phyloP scores from a whole-genome alignment of 2,797 vertebrate species.

The Sciurus carolinensis region DNA sequence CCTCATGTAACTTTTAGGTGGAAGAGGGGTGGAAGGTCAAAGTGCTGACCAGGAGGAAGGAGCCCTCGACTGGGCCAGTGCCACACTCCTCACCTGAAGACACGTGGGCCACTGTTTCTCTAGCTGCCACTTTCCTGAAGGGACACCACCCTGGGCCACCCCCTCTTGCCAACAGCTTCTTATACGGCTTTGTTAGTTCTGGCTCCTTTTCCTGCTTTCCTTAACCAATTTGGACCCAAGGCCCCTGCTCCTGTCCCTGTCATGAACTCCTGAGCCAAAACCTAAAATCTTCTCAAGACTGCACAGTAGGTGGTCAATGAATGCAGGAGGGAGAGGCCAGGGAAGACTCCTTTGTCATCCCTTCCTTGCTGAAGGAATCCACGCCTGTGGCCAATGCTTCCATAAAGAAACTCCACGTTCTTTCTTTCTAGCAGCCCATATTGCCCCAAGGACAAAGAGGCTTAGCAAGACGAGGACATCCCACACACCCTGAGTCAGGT shows the following conservation, averaged over 20 bases:
- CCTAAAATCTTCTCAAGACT: background rate
- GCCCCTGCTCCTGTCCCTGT: background rate
- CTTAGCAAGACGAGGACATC: too few species aligned
- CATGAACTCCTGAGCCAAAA: background rate
- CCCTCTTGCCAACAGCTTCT: background rate
- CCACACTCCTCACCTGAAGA: fast-evolving
- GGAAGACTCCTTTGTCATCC: background rate
- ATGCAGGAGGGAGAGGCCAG: background rate
- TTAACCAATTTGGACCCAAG: background rate
- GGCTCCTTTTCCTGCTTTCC: background rate
- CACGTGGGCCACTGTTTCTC: background rate
- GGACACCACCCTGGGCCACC: too few species aligned
- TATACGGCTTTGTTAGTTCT: background rate
- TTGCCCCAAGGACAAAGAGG: too few species aligned
- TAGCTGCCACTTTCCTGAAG: background rate
- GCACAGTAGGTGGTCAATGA: too few species aligned
- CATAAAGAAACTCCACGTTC: too few species aligned
- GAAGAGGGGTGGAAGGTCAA: too few species aligned
- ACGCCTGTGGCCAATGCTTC: too few species aligned
- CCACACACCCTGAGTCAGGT: too few species aligned
- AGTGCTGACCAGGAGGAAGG: background rate
- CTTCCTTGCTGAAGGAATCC: too few species aligned
- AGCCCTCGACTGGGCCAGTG: too few species aligned
- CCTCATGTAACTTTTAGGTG: background rate
- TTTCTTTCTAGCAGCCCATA: too few species aligned